Percentiles rank a stretch among this genome's conserved stretches.
Evolutionary conservation across 2,888 invertebrate genomes (phyloP).

Genomic region (Siphlonurus alternatus): DNA sequence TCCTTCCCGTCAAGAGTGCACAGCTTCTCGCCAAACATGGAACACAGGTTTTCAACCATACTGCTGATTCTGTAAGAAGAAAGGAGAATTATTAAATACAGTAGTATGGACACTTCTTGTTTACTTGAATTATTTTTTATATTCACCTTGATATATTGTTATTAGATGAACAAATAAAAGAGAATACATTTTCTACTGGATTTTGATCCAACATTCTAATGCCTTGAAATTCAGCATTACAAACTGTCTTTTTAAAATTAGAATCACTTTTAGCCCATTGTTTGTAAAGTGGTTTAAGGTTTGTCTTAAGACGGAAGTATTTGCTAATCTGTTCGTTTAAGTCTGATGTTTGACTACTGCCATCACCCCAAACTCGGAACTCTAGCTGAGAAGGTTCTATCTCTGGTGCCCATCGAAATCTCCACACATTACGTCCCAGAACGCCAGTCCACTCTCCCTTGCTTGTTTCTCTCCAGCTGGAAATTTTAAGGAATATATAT

Average conservation of each 20-base stretch:
- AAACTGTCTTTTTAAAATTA: neutral
- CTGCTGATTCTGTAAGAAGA: conserved; percentile 55
- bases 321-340: neutral
- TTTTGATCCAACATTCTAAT: neutral
- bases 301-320: neutral
- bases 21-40: conserved; percentile 61
- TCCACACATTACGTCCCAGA: neutral
- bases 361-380: neutral
- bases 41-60: conserved; percentile 81
- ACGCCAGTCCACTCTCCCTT: neutral
- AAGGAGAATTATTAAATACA: no score
- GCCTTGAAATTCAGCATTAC: neutral
- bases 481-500: neutral
- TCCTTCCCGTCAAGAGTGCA: conserved; percentile 40
- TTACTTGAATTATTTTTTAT: no score
- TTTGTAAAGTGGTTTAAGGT: neutral
- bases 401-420: neutral
- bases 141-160: conserved; percentile 76
- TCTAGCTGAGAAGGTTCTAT: neutral
- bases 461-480: neutral
- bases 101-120: no score
- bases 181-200: conserved; percentile 52
- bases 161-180: conserved; percentile 95
- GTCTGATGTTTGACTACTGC: no score
- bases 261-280: neutral